Conservation (phyloP, 1,140 invertebrate species). For the Zaprionus vittiger region DNA sequence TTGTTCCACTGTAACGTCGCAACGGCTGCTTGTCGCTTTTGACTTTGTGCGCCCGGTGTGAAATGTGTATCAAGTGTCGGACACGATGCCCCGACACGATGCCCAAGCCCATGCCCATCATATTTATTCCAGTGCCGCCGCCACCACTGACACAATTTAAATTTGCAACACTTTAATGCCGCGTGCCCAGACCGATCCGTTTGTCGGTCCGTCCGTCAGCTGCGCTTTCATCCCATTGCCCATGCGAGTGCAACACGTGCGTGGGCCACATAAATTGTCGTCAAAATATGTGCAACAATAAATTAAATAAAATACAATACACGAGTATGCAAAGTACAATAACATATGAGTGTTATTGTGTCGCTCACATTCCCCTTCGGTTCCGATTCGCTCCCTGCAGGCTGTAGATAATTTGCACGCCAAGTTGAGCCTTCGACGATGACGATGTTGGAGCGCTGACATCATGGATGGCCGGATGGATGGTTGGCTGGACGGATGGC, state of each 20-base stretch:
- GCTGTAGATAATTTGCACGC: conserved; percentile 33
- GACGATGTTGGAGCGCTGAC: conserved; percentile 26
- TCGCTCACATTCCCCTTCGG: conserved; percentile 32
- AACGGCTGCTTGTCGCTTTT: conserved; percentile 27
- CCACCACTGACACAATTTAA: conserved; percentile 71
- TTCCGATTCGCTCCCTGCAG: conserved; percentile 16
- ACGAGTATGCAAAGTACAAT: conserved; percentile 43
- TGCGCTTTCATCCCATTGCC: not conserved
- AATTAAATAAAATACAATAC: conserved; percentile 68
- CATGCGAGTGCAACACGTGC: conserved; percentile 62
- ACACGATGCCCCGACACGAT: conserved; percentile 27
- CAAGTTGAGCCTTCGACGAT: conserved; percentile 38
- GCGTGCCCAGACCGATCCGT: conserved; percentile 18
- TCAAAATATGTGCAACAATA: conserved; percentile 70
- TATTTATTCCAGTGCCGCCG: conserved; percentile 8
- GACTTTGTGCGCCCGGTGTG: conserved; percentile 41
- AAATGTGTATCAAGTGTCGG: conserved; percentile 67
- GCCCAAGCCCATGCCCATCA: conserved; percentile 39
- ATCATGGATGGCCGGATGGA: conserved; percentile 38
- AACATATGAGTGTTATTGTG: conserved; percentile 47
- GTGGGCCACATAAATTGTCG: conserved; percentile 64
- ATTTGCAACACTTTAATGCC: conserved; percentile 48
- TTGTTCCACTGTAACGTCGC: conserved; percentile 44
- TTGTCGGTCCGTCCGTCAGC: conserved; percentile 4
- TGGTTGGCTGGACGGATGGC: conserved; percentile 7